phyloP scores from a whole-genome alignment of 1,140 invertebrate genomes.

The Danaus plexippus region DNA sequence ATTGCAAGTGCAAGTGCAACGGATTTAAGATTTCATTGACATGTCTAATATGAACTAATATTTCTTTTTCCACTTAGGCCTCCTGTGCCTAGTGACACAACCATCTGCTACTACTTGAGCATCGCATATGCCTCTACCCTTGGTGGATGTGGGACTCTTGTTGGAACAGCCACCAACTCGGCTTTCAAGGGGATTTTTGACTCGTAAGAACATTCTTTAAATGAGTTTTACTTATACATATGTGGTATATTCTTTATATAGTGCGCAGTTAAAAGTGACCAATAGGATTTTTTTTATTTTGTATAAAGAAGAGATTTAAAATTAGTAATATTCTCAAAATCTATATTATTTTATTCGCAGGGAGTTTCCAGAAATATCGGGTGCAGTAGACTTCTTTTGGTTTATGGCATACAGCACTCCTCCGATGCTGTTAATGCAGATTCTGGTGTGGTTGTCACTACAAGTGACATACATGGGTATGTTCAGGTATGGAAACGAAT shows the following conservation, averaged over 20 bases:
- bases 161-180: conserved; percentile 91
- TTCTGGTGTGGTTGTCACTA: conserved; percentile 80
- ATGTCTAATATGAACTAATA: conserved; percentile 1
- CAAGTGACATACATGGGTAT: conserved; percentile 84
- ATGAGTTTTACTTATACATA: neutral
- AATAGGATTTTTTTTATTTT: too few species aligned
- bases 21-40: too few species aligned
- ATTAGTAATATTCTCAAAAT: neutral
- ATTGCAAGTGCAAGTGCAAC: too few species aligned
- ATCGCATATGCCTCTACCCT: conserved; percentile 87
- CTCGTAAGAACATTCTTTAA: conserved; percentile 60
- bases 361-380: conserved; percentile 74
- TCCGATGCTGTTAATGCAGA: conserved; percentile 80
- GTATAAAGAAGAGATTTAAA: neutral
- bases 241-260: too few species aligned
- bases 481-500: conserved; percentile 61
- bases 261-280: too few species aligned
- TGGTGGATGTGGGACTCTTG: conserved; percentile 89
- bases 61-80: conserved; percentile 37
- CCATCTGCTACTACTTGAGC: conserved; percentile 80
- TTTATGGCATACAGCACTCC: conserved; percentile 82
- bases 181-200: conserved; percentile 86
- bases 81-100: conserved; percentile 75
- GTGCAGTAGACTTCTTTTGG: conserved; percentile 78
- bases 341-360: conserved; percentile 37